These are phyloP conservation scores for Matsumyia berberina DNA, from an alignment of 2,888 invertebrate genomes.

Conservation along the genomic window DNA sequence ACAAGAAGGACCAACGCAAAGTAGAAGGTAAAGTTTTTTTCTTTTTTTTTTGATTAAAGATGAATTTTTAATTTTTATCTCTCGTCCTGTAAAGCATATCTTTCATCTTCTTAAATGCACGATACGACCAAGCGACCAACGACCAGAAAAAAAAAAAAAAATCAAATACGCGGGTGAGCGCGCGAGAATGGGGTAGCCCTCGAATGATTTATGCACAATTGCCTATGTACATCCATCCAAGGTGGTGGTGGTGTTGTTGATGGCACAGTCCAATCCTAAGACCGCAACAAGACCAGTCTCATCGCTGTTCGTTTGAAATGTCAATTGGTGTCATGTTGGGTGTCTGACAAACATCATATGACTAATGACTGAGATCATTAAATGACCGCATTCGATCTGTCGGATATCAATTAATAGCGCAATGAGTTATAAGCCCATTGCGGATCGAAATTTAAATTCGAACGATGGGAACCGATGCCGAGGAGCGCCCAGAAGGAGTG, in stretches of 20 bases:
- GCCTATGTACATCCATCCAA: slow-evolving; percentile 24
- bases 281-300: not conserved
- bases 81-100: slow-evolving; percentile 69
- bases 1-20: slow-evolving; percentile 14
- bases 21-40: slow-evolving; percentile 16
- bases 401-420: slow-evolving; percentile 67
- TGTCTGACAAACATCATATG: slow-evolving; percentile 55
- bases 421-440: slow-evolving; percentile 61
- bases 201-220: slow-evolving; percentile 67
- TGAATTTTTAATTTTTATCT: slow-evolving; percentile 76
- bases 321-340: slow-evolving; percentile 65
- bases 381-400: slow-evolving; percentile 68
- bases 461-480: slow-evolving; percentile 61
- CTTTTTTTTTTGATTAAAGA: slow-evolving; percentile 72
- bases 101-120: slow-evolving; percentile 72
- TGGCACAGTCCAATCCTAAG: not conserved
- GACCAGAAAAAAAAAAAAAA: slow-evolving; percentile 44
- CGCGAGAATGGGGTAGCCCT: slow-evolving; percentile 36
- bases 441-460: slow-evolving; percentile 69
- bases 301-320: slow-evolving; percentile 32
- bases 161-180: slow-evolving; percentile 44
- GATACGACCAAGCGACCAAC: slow-evolving; percentile 24
- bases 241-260: slow-evolving; percentile 15
- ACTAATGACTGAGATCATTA: slow-evolving; percentile 68
- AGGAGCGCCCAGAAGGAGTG: not conserved